Evolutionary conservation across 2,888 invertebrate genomes (phyloP).

Genomic region (Drosophila anomelani): DNA sequence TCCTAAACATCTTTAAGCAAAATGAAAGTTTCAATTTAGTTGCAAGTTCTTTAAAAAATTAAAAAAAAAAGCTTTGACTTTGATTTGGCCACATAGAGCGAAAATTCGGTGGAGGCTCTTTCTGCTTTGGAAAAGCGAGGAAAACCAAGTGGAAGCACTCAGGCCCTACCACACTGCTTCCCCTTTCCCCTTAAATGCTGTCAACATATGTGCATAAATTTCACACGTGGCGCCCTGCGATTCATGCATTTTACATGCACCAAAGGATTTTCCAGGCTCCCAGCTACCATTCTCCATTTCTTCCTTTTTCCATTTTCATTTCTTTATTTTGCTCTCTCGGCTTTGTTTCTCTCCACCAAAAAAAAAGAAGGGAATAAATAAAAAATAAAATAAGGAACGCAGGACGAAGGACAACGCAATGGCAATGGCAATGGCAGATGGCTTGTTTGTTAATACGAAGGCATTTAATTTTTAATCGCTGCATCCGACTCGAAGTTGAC

Average conservation of each 20-base stretch:
- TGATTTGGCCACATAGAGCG: neutral
- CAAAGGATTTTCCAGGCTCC: constrained; percentile 57
- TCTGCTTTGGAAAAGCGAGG: neutral
- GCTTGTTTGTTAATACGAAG: constrained; percentile 77
- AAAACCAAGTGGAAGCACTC: constrained; percentile 18
- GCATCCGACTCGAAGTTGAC: constrained; percentile 60
- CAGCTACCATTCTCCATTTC: constrained; percentile 27
- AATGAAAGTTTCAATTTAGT: too few species aligned
- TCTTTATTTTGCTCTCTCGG: constrained; percentile 14
- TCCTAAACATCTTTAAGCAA: too few species aligned
- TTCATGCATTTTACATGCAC: constrained; percentile 74
- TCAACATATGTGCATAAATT: constrained; percentile 80
- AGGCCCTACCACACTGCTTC: neutral
- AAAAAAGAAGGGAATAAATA: constrained; percentile 2
- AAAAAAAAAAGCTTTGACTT: neutral
- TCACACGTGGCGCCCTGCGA: constrained; percentile 70
- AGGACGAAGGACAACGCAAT: neutral
- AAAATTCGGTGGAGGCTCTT: neutral
- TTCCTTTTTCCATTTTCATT: constrained; percentile 22
- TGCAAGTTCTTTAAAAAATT: too few species aligned
- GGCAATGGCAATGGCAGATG: constrained; percentile 22
- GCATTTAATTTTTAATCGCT: constrained; percentile 79
- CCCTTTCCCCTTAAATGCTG: constrained; percentile 59
- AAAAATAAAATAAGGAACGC: constrained; percentile 11
- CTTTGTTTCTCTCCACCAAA: constrained; percentile 4